A percentile compares a stretch with the other conserved stretches of the same genome.
phyloP scores from a whole-genome alignment of 2,113 vertebrate genomes.

The Tympanuchus pallidicinctus region DNA sequence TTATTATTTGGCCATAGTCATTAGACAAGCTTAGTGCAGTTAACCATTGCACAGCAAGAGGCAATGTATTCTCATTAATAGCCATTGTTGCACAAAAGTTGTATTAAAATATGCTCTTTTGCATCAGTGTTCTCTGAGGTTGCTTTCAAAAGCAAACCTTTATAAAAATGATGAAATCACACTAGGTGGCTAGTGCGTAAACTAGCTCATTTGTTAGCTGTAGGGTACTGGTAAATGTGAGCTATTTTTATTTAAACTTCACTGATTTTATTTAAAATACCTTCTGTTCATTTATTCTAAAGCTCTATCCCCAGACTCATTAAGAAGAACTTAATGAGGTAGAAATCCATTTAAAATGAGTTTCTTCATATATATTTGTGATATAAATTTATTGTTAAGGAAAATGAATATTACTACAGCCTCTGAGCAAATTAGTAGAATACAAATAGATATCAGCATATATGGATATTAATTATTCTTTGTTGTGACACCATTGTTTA shows the following conservation, averaged over 20 bases:
- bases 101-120: neutral
- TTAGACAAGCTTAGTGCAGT: neutral
- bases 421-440: neutral
- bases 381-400: slow-evolving; percentile 4
- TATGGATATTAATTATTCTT: neutral
- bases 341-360: slow-evolving; percentile 13
- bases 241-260: slow-evolving; percentile 28
- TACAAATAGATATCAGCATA: neutral
- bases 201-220: neutral
- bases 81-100: neutral
- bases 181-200: neutral
- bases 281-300: slow-evolving; percentile 36
- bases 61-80: neutral
- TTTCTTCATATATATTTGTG: neutral
- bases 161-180: neutral
- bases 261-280: slow-evolving; percentile 44
- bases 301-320: slow-evolving; percentile 34
- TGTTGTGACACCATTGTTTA: neutral
- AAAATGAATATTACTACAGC: slow-evolving; percentile 9
- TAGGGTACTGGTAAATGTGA: neutral
- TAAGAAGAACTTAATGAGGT: slow-evolving; percentile 37
- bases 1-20: neutral
- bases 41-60: neutral
- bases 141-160: neutral
- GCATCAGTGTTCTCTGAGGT: neutral